These are phyloP conservation scores for Chunga burmeisteri DNA, from an alignment of 2,113 vertebrate genomes.

Conservation along the genomic window DNA sequence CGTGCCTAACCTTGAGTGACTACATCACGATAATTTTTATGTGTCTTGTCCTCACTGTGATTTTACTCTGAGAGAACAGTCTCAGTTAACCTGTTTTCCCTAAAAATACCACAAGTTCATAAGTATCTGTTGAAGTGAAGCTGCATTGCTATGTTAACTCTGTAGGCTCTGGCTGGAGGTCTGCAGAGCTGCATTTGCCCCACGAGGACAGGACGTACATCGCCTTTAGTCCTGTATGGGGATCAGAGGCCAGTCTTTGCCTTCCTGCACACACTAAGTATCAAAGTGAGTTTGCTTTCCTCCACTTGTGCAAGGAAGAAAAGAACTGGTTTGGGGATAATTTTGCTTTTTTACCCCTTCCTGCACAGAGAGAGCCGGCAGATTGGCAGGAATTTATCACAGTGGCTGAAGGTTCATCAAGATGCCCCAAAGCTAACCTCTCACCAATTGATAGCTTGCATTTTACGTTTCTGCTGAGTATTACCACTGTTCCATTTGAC, in stretches of 20 bases:
- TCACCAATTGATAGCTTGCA: not conserved
- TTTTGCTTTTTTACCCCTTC: not conserved
- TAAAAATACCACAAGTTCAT: not conserved
- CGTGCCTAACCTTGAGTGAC: not conserved
- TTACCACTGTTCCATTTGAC: not conserved
- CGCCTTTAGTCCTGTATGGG: not conserved
- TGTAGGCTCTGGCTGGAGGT: not conserved
- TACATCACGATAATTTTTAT: not conserved
- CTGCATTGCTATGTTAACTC: not conserved
- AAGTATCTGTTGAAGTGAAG: not conserved
- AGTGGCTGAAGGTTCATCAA: not conserved
- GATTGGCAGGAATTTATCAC: not conserved
- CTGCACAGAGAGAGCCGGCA: not conserved
- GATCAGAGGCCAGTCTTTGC: not conserved
- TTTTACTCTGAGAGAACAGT: not conserved
- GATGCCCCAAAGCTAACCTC: fast-evolving
- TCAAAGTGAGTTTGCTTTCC: not conserved
- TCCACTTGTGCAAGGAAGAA: not conserved
- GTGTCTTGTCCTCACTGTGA: not conserved
- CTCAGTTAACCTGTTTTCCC: not conserved
- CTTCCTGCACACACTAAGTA: not conserved
- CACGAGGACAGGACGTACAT: fast-evolving
- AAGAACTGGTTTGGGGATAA: not conserved
- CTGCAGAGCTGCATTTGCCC: not conserved
- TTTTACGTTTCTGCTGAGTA: not conserved